Evolutionary conservation across 2,888 invertebrate genomes (phyloP).

Genomic region (Euplagia quadripunctaria): DNA sequence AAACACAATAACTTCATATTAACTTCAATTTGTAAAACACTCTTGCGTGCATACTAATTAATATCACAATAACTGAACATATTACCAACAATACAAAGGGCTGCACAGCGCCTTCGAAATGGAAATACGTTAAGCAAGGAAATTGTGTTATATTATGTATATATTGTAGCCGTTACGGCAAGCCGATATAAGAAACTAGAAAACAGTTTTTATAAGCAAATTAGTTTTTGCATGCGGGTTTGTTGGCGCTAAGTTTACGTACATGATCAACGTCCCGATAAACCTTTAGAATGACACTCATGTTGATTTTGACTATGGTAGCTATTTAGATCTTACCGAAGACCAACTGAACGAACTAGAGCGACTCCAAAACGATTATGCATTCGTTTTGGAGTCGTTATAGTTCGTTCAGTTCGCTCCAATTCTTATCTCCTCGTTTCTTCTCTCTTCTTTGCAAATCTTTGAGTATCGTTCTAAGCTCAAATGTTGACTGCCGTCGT

Average conservation of each 20-base stretch:
- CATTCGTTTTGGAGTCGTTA: too few species aligned
- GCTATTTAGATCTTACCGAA: too few species aligned
- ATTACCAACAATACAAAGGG: neutral
- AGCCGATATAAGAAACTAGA: neutral
- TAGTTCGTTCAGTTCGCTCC: too few species aligned
- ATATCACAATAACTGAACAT: conserved; percentile 8
- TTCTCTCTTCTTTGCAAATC: too few species aligned
- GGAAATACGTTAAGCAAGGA: neutral
- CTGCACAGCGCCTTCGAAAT: conserved; percentile 1
- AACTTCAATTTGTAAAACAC: conserved; percentile 5
- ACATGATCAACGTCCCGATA: neutral
- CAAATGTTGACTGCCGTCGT: too few species aligned
- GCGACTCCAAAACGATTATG: too few species aligned
- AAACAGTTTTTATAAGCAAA: too few species aligned
- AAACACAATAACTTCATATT: neutral
- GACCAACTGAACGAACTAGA: too few species aligned
- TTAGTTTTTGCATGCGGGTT: too few species aligned
- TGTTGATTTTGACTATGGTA: too few species aligned
- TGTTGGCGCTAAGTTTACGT: neutral
- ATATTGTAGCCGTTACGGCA: neutral
- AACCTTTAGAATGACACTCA: neutral
- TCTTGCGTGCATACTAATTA: conserved; percentile 12
- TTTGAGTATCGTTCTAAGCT: too few species aligned
- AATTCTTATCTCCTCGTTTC: too few species aligned
- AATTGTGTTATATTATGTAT: neutral